These are phyloP conservation scores for Ferdinandea cuprea DNA, from an alignment of 2,888 invertebrate species.

Conservation along the genomic window DNA sequence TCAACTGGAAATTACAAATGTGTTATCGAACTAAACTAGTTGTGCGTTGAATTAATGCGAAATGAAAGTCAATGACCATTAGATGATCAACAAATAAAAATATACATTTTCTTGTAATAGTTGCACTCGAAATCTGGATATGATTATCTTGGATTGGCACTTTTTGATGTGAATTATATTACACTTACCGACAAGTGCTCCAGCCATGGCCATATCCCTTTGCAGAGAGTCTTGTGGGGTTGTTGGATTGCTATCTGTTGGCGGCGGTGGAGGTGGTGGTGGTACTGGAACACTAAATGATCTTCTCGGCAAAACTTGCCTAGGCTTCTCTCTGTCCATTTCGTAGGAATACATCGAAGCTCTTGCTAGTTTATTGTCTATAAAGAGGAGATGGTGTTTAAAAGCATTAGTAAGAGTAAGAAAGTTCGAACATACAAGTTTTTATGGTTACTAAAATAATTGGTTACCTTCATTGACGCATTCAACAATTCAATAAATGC, in stretches of 20 bases:
- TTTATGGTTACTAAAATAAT: no score
- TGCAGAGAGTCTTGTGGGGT: slow-evolving; percentile 79
- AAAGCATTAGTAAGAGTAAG: no score
- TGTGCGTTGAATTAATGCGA: neutral
- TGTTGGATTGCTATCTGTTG: slow-evolving; percentile 78
- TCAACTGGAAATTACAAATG: slow-evolving; percentile 19
- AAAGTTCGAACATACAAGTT: no score
- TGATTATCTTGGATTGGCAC: no score
- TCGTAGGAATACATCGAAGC: slow-evolving; percentile 57
- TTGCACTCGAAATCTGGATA: no score
- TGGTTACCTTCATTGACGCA: no score
- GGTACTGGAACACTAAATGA: slow-evolving; percentile 80
- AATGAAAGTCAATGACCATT: slow-evolving; percentile 32
- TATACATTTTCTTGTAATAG: no score
- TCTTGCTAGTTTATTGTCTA: slow-evolving; percentile 47
- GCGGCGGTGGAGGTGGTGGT: slow-evolving; percentile 83
- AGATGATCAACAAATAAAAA: neutral
- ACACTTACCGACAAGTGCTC: slow-evolving; percentile 78
- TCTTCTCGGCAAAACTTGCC: slow-evolving; percentile 73
- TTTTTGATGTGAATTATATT: neutral
- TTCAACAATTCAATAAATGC: no score
- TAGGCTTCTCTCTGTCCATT: slow-evolving; percentile 77
- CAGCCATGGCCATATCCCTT: slow-evolving; percentile 79
- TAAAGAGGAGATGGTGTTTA: neutral
- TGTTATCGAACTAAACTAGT: slow-evolving; percentile 5